Evolutionary conservation across 1,140 invertebrate species (phyloP).

Genomic region (Apocrypta bakeri): DNA sequence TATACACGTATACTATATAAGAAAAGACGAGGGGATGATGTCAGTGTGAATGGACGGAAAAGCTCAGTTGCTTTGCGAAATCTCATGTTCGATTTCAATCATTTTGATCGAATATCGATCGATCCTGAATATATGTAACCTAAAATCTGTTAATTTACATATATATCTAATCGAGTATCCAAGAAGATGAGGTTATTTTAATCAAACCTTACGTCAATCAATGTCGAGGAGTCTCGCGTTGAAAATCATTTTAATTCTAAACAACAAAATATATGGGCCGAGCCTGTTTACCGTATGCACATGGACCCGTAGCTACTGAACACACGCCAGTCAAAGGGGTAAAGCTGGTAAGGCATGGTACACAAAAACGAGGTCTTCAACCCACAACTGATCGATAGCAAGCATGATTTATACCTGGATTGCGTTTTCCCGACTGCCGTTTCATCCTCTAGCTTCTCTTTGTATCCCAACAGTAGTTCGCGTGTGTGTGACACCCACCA

Average conservation of each 20-base stretch:
- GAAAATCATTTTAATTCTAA: neutral
- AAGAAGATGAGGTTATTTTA: no score
- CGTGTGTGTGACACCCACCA: no score
- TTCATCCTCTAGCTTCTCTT: neutral
- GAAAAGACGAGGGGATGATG: neutral
- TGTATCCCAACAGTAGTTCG: no score
- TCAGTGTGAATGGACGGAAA: neutral
- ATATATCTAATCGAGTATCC: no score
- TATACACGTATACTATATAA: neutral
- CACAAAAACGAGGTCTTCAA: neutral
- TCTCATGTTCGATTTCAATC: neutral
- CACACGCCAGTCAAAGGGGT: neutral
- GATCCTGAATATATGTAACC: no score
- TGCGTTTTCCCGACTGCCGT: slow-evolving; percentile 48
- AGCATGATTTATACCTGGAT: slow-evolving; percentile 57
- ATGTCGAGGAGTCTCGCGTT: no score
- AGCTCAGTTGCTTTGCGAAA: neutral
- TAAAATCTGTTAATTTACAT: no score
- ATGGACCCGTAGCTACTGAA: neutral
- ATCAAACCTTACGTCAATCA: no score
- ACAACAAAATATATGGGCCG: neutral
- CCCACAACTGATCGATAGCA: slow-evolving; percentile 53
- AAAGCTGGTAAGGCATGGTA: neutral
- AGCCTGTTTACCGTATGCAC: neutral
- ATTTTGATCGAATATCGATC: neutral